These are phyloP conservation scores for Procambarus clarkii DNA, from an alignment of 1,140 invertebrate genomes.

Conservation along the genomic window DNA sequence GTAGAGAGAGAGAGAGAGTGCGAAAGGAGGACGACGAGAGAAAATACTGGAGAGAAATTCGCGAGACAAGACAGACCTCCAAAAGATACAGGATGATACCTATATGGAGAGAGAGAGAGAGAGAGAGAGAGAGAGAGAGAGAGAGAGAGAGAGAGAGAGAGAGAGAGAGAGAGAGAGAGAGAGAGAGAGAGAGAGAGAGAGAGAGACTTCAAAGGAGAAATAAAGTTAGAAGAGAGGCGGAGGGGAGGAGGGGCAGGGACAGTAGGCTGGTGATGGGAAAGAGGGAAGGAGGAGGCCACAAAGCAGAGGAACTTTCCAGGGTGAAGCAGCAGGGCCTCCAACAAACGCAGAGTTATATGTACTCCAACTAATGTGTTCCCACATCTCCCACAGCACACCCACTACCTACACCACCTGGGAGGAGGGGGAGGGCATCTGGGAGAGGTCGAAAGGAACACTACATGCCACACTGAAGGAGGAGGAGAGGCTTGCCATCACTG, in stretches of 20 bases:
- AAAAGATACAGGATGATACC: not conserved
- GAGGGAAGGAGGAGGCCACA: not conserved
- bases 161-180: not conserved
- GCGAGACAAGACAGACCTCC: no score
- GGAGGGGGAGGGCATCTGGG: no score
- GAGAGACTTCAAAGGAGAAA: not conserved
- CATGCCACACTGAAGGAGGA: no score
- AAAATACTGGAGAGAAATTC: not conserved
- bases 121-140: not conserved
- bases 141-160: not conserved
- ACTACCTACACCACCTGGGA: no score
- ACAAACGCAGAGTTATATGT: no score
- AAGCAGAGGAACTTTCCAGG: not conserved
- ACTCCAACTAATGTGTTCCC: no score
- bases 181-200: not conserved
- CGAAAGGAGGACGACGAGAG: not conserved
- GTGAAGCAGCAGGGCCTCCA: no score
- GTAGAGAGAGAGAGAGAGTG: not conserved
- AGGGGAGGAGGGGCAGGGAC: not conserved
- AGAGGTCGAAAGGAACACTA: no score
- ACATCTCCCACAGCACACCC: no score
- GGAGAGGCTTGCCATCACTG: no score
- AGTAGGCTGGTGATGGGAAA: not conserved
- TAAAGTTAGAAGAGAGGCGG: not conserved
- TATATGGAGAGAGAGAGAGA: no score